These are phyloP conservation scores for Peromyscus nudipes DNA, from an alignment of 2,797 vertebrate genomes.

Conservation along the genomic window DNA sequence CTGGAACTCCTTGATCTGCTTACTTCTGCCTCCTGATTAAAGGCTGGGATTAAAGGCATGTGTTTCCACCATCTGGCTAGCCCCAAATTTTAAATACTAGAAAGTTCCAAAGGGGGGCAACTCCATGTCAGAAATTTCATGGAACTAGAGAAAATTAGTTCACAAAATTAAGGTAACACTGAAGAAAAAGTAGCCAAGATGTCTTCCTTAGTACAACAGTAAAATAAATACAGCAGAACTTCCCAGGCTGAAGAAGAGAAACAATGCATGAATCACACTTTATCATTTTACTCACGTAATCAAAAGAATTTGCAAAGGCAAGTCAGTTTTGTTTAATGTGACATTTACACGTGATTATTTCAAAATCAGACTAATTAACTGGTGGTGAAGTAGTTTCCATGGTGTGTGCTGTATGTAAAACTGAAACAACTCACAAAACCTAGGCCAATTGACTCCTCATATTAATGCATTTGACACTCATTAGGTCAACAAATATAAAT, in stretches of 20 bases:
- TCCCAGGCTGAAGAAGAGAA: background rate
- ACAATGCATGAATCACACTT: background rate
- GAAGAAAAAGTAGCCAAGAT: background rate
- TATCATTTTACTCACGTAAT: background rate
- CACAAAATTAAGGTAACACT: background rate
- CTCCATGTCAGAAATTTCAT: background rate
- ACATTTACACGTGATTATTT: slow-evolving; percentile 22
- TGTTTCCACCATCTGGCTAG: background rate
- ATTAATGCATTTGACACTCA: slow-evolving; percentile 37
- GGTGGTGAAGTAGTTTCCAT: background rate
- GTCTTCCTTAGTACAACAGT: background rate
- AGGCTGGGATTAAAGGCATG: background rate
- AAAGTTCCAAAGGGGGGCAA: background rate
- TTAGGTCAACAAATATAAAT: slow-evolving; percentile 54
- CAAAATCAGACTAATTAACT: slow-evolving; percentile 45
- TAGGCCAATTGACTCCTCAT: background rate
- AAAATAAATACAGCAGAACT: background rate
- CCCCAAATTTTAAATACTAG: background rate
- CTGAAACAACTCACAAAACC: background rate
- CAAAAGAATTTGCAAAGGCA: background rate
- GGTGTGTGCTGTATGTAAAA: slow-evolving; percentile 12
- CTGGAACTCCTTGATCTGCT: background rate
- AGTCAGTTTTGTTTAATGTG: background rate
- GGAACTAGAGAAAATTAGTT: background rate
- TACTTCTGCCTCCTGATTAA: background rate